Conservation (phyloP, 2,113 vertebrate species). For the Neomonachus schauinslandi region DNA sequence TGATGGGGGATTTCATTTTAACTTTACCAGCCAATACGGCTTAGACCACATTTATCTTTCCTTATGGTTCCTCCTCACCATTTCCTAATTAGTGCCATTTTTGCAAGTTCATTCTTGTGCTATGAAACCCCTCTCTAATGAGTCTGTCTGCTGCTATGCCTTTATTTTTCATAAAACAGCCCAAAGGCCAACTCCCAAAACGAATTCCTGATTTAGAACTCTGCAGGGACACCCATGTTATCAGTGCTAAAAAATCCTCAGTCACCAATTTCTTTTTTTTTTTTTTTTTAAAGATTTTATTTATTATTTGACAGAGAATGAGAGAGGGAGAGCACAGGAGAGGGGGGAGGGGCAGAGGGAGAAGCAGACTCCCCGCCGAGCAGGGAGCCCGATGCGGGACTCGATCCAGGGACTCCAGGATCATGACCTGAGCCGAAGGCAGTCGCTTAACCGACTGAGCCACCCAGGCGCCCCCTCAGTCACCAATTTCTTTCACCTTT, state of each 20-base stretch:
- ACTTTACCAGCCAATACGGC: not conserved
- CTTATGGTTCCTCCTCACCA: not conserved
- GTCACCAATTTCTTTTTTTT: not conserved
- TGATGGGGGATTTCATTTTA: not conserved
- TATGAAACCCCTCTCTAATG: not conserved
- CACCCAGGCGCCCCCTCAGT: too few relatives aligned
- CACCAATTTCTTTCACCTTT: not conserved
- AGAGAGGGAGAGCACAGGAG: too few relatives aligned
- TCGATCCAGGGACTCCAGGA: too few relatives aligned
- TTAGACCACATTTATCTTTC: not conserved
- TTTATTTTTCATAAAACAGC: conserved; percentile 9
- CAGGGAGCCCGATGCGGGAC: too few relatives aligned
- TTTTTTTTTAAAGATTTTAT: too few relatives aligned
- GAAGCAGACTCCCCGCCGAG: too few relatives aligned
- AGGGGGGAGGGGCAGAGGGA: too few relatives aligned
- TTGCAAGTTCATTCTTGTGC: not conserved
- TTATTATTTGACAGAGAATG: too few relatives aligned
- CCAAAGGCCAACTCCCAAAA: not conserved
- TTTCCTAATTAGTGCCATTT: not conserved
- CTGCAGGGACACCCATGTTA: not conserved
- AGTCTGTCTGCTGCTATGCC: not conserved
- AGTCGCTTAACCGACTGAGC: too few relatives aligned
- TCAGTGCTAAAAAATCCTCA: not conserved
- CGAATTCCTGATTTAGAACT: conserved; percentile 7
- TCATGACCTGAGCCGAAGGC: too few relatives aligned